Percentiles rank a stretch among this genome's conserved stretches.
phyloP scores from a whole-genome alignment of 2,797 vertebrate genomes.

The Decapterus maruadsi region DNA sequence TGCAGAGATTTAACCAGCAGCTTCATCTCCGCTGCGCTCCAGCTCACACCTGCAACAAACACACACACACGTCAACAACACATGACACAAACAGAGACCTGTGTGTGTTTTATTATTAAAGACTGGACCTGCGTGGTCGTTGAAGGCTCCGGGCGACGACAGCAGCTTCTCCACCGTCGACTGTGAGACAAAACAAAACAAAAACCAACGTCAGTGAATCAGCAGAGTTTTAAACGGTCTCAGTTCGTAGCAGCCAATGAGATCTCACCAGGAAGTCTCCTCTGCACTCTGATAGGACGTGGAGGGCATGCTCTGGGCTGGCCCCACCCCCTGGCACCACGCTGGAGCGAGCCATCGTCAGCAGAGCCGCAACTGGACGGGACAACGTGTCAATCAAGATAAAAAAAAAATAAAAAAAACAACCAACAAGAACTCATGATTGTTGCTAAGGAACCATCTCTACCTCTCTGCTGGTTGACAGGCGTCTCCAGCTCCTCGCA shows the following conservation, averaged over 20 bases:
- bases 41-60: slow-evolving; percentile 81
- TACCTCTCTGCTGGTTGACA: slow-evolving; percentile 90
- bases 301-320: slow-evolving; percentile 91
- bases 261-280: slow-evolving; percentile 93
- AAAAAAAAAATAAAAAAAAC: too few relatives aligned
- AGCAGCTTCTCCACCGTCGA: slow-evolving; percentile 61
- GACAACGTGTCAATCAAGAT: neutral
- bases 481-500: slow-evolving; percentile 87
- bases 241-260: neutral
- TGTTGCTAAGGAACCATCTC: too few relatives aligned
- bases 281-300: slow-evolving; percentile 91
- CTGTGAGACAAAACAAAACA: slow-evolving; percentile 22
- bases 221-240: neutral
- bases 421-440: neutral
- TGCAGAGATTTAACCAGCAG: slow-evolving; percentile 90
- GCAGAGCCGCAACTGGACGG: slow-evolving; percentile 89
- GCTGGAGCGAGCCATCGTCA: slow-evolving; percentile 92
- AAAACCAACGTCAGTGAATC: neutral
- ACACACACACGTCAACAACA: neutral
- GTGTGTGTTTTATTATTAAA: neutral
- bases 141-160: neutral
- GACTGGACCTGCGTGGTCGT: neutral
- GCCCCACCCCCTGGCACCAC: slow-evolving; percentile 91
- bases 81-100: fast-evolving
- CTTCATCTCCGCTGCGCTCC: slow-evolving; percentile 90